Percentiles rank a stretch among this genome's conserved stretches.
Evolutionary conservation across 1,140 invertebrate species (phyloP).

Genomic region (Anoplophora glabripennis): DNA sequence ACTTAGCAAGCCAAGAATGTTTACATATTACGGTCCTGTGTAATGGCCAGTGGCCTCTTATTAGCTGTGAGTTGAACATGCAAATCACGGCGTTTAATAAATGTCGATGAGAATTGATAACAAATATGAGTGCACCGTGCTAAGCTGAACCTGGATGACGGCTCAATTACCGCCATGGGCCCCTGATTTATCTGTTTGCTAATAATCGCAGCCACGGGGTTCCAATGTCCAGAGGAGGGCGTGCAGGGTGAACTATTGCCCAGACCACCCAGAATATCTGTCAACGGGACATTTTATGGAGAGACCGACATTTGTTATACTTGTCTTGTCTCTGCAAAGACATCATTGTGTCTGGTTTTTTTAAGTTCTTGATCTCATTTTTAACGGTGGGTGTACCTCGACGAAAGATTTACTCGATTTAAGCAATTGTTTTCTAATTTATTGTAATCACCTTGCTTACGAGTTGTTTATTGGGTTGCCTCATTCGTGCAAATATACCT

Average conservation of each 20-base stretch:
- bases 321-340: neutral
- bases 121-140: constrained; percentile 12
- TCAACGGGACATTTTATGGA: constrained; percentile 13
- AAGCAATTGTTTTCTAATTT: no score
- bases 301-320: constrained; percentile 9
- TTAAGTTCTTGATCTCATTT: constrained; percentile 3
- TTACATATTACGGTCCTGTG: no score
- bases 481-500: no score
- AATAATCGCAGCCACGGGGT: constrained; percentile 12
- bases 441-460: no score
- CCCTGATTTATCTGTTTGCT: constrained; percentile 22
- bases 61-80: constrained; percentile 6
- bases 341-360: constrained; percentile 9
- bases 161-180: constrained; percentile 19
- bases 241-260: constrained; percentile 16
- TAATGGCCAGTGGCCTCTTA: no score
- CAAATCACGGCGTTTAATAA: constrained; percentile 25
- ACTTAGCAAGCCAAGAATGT: no score
- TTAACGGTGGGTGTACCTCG: no score
- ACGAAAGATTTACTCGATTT: no score
- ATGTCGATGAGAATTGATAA: constrained; percentile 18
- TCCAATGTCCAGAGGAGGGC: constrained; percentile 5
- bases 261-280: constrained; percentile 19
- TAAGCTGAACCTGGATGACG: constrained; percentile 21
- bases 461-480: no score